Evolutionary conservation across 1,140 invertebrate genomes (phyloP).

Genomic region (Conus ventricosus): DNA sequence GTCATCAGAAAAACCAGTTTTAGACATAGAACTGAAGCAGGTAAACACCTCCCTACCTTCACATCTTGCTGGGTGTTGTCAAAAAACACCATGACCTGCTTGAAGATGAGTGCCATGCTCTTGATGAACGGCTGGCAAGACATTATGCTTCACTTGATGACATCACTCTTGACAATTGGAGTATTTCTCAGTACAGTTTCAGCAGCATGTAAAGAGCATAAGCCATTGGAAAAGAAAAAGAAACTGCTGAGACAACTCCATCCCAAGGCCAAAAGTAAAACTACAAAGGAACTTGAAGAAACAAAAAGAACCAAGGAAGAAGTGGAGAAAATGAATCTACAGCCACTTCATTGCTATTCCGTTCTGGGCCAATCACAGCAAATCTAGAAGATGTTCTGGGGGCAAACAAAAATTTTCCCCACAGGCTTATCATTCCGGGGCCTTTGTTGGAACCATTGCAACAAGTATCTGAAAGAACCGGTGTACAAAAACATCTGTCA

Average conservation of each 20-base stretch:
- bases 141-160: background rate
- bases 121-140: background rate
- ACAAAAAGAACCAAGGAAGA: too few species aligned
- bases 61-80: slow-evolving; percentile 28
- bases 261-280: too few species aligned
- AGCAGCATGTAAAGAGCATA: too few species aligned
- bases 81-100: slow-evolving; percentile 26
- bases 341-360: background rate
- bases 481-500: slow-evolving; percentile 1
- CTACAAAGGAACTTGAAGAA: too few species aligned
- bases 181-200: background rate
- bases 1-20: background rate
- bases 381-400: slow-evolving; percentile 7
- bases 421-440: slow-evolving; percentile 21
- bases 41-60: slow-evolving; percentile 32
- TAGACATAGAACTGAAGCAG: background rate
- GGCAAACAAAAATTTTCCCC: background rate
- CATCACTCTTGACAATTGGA: background rate
- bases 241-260: too few species aligned
- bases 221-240: too few species aligned
- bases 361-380: too few species aligned
- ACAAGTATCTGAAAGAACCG: slow-evolving; percentile 2
- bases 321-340: background rate
- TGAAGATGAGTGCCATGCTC: slow-evolving; percentile 4
- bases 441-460: slow-evolving; percentile 34